These are phyloP conservation scores for Tapirus terrestris DNA, from an alignment of 2,113 vertebrate genomes.

Conservation along the genomic window DNA sequence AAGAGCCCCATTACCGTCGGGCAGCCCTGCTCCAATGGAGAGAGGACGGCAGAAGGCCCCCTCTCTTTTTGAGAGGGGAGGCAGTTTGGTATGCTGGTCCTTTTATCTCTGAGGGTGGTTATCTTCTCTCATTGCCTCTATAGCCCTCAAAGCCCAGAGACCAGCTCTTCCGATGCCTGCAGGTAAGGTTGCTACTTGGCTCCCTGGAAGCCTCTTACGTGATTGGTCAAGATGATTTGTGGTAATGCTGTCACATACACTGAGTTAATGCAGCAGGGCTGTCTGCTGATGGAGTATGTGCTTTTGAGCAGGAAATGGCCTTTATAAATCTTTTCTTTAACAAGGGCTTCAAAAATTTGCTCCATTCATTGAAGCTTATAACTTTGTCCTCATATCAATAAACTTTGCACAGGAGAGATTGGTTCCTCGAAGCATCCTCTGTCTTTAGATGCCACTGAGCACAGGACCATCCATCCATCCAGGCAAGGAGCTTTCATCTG, in stretches of 20 bases:
- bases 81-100: not conserved
- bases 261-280: not conserved
- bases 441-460: conserved; percentile 24
- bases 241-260: not conserved
- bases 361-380: conserved; percentile 67
- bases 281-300: conserved; percentile 15
- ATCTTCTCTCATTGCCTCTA: not conserved
- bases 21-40: not conserved
- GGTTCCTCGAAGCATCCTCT: conserved; percentile 9
- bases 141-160: not conserved
- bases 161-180: not conserved
- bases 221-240: not conserved
- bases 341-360: conserved; percentile 68
- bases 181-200: not conserved
- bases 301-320: conserved; percentile 59
- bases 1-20: not conserved
- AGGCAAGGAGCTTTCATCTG: conserved; percentile 15
- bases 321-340: conserved; percentile 69
- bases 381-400: conserved; percentile 69
- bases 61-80: not conserved
- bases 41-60: not conserved
- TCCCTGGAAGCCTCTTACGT: not conserved
- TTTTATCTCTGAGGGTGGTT: not conserved
- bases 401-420: conserved; percentile 62
- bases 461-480: not conserved